Base-by-base conservation (phyloP, 2,888 invertebrate genomes). In the Epistrophe grossulariae region DNA sequence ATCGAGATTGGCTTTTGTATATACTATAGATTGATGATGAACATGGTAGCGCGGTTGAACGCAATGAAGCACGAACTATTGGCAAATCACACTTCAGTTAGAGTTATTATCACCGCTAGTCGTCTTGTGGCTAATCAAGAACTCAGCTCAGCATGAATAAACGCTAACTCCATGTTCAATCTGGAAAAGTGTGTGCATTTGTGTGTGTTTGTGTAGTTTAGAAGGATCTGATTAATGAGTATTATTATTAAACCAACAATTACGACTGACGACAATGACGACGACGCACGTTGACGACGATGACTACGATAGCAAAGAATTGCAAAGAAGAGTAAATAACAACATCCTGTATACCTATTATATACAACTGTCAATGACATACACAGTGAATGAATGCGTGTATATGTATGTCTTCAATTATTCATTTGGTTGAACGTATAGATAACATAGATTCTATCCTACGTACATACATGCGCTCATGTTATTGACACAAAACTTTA, bases 401-500 rank as follows among this genome's bases (percentile, higher is more conserved):
- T 64, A 28, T 64, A n/a, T 50, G 35, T 64, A n/a, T 50, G 35
- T 50, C 6, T 13, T 50, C n/a, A 48, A 62, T 24, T 31, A 79
- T 79, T 70, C 81, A 78, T 78, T 55, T 81, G 73, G 48, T 64
- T 80, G 68, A 85, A 85, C 81, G 81, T 59, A 24, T 24, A 15
- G 7, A 60, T 19, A 17, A 50, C 35, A 17, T 66, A 57, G 0
- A 52, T 24, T 2, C 3, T 24, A 24, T 24, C 24, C 24, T 15
- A 28, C n/a, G n/a, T 3, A 24, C 28, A 15, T n/a, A 38, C 3
- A 48, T 31, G n/a, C n/a, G n/a, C n/a, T 55, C 57, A 73, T 68
- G 48, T 77, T 82, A 85, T 85, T 85, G 82, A 85, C 82, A 76
- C 59, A 82, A 82, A 85, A 87, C 78, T 82, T 87, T 74, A 19